These are phyloP conservation scores for Chrysomela aeneicollis DNA, from an alignment of 2,888 invertebrate species.

Conservation along the genomic window DNA sequence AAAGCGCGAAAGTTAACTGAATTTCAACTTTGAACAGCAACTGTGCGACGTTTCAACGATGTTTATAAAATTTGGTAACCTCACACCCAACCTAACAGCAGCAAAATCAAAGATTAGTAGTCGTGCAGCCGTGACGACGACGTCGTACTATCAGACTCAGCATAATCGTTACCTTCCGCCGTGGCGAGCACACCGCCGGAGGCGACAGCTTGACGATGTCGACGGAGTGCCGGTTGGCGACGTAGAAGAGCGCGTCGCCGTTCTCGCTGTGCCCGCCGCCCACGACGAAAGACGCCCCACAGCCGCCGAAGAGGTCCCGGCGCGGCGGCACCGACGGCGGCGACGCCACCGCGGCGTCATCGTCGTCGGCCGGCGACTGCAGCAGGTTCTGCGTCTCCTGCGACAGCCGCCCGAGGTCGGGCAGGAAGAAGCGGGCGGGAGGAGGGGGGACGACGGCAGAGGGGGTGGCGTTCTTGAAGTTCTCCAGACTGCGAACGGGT, in stretches of 20 bases:
- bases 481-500: conserved; percentile 69
- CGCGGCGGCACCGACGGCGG: conserved; percentile 58
- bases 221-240: conserved; percentile 60
- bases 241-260: conserved; percentile 61
- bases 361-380: conserved; percentile 59
- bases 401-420: conserved; percentile 33
- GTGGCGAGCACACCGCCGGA: conserved; percentile 58
- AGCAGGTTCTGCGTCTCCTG: conserved; percentile 58
- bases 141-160: too few species aligned
- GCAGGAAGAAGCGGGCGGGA: conserved; percentile 46
- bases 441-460: conserved; percentile 50
- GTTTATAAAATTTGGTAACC: too few species aligned
- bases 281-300: conserved; percentile 59
- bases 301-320: conserved; percentile 57
- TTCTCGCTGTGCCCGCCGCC: conserved; percentile 61
- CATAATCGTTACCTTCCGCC: conserved; percentile 58
- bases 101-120: too few species aligned
- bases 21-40: too few species aligned
- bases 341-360: conserved; percentile 55
- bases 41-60: too few species aligned
- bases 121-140: too few species aligned
- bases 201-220: conserved; percentile 62
- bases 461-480: conserved; percentile 60
- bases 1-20: too few species aligned
- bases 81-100: too few species aligned